Conservation (phyloP, 1,140 invertebrate genomes). For the Orchestia grillus region DNA sequence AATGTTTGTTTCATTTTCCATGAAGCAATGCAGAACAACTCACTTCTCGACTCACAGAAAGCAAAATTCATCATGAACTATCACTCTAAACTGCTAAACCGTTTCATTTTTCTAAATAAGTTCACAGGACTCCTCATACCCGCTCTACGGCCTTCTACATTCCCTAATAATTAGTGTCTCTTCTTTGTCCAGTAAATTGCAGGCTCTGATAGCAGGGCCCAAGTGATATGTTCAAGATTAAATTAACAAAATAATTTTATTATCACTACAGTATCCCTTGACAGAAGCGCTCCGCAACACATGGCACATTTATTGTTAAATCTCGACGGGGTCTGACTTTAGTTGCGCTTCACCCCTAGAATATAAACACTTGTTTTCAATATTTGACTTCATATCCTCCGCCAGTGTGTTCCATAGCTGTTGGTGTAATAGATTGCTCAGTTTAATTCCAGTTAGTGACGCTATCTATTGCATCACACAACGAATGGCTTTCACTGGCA, state of each 20-base stretch:
- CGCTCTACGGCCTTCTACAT: background rate
- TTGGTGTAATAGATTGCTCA: constrained; percentile 44
- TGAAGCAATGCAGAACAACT: background rate
- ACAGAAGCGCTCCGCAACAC: background rate
- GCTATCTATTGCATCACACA: constrained; percentile 41
- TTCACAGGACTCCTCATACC: background rate
- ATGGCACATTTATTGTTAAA: background rate
- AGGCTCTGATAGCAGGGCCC: background rate
- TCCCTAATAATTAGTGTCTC: background rate
- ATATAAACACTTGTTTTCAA: constrained; percentile 31
- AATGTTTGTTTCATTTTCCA: background rate
- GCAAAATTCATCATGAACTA: too few species aligned
- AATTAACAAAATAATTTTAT: background rate
- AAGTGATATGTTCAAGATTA: background rate
- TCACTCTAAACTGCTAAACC: too few species aligned
- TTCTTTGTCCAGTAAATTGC: background rate
- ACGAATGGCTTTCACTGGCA: background rate
- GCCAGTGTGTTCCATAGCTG: background rate
- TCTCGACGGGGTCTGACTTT: background rate
- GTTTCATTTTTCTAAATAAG: too few species aligned
- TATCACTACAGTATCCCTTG: background rate
- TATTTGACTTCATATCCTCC: constrained; percentile 23
- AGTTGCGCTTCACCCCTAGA: background rate
- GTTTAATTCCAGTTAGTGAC: constrained; percentile 56
- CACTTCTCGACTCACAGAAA: too few species aligned